Base-by-base conservation (phyloP, 53 echinoderm and acorn worm species). In the Apostichopus leukothele region DNA sequence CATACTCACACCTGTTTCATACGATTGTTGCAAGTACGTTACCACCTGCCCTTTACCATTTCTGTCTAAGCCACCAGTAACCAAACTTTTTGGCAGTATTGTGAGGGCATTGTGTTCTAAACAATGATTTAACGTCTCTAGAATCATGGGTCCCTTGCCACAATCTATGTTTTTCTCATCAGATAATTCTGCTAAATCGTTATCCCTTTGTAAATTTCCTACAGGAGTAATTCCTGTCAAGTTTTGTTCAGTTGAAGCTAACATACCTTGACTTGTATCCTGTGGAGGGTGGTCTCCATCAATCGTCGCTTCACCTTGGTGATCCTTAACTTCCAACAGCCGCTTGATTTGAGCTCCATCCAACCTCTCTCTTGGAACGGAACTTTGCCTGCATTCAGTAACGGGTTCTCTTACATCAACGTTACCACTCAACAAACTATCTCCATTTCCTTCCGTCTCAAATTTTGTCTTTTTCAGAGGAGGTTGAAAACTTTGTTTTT, bases 401-500 rank as follows among this genome's bases (percentile, higher is more conserved):
- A n/a, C 5, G n/a, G 20, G 18, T 71, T 5, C 20, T 71, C 20
- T 71, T 5, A 19, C 6, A 6, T 19, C 71, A 71, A 71, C 20
- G 6, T 71, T 6, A 21, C 18, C 13, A 71, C 71, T 71, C 16
- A 18, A 71, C 16, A 18, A 71, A 18, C 21, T 19, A 71, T 71
- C n/a, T n/a, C 4, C 6, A 18, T 71, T 57, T n/a, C 20, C n/a
- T 0, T 10, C 54, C 1, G 60, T 55, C 11, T 81, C 54, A 53
- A 81, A 14, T 81, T 59, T 81, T 81, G 81, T 55, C 59, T 23
- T 81, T 75, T 94, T 96, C 73, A 94, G 9, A 5, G 96, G 94
- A 27, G 93, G 94, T 52, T 93, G 91, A 54, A 94, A 94, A 26
- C 86, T 77, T 5, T 86, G 89, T 10, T 57, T 93, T 51, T 91